phyloP scores from a whole-genome alignment of 64 coral and sea anemone genomes.

The Actinia equina region DNA sequence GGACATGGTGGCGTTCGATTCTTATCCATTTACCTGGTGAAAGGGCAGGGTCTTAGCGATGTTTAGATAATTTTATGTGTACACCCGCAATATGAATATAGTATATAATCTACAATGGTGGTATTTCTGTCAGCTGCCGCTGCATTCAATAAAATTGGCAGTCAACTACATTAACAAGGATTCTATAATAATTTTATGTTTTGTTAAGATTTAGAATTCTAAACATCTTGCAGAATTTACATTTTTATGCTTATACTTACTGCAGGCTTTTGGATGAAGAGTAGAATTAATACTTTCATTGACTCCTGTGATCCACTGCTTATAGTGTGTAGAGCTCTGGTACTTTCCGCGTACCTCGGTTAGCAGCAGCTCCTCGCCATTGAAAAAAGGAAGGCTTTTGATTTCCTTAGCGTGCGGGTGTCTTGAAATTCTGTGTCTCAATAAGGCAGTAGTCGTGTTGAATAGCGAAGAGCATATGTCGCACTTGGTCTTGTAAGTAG shows the following conservation, averaged over 20 bases:
- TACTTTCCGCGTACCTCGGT: neutral
- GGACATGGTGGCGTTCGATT: slow-evolving; percentile 50
- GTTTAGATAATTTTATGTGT: slow-evolving; percentile 1
- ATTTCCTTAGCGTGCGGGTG: neutral
- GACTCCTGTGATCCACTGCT: slow-evolving; percentile 38
- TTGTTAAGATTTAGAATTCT: neutral
- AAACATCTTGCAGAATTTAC: slow-evolving; percentile 1
- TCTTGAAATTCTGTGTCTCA: slow-evolving; percentile 31
- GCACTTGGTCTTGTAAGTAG: slow-evolving; percentile 26
- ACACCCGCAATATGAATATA: slow-evolving; percentile 12
- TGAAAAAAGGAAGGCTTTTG: slow-evolving; percentile 19
- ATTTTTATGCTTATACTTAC: slow-evolving; percentile 17
- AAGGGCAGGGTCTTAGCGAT: neutral
- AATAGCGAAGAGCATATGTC: slow-evolving; percentile 24
- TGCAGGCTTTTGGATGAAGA: slow-evolving; percentile 45
- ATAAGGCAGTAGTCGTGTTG: slow-evolving; percentile 34
- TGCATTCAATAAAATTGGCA: slow-evolving; percentile 7
- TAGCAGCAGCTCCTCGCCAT: slow-evolving; percentile 17
- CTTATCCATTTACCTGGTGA: slow-evolving; percentile 57
- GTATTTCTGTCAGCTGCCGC: neutral
- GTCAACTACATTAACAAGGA: neutral
- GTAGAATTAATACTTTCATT: slow-evolving; percentile 37
- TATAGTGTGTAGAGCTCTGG: slow-evolving; percentile 18
- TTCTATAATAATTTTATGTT: neutral
- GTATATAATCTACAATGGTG: neutral